Conservation (phyloP, 2,797 vertebrate genomes). For the Falco concolor region DNA sequence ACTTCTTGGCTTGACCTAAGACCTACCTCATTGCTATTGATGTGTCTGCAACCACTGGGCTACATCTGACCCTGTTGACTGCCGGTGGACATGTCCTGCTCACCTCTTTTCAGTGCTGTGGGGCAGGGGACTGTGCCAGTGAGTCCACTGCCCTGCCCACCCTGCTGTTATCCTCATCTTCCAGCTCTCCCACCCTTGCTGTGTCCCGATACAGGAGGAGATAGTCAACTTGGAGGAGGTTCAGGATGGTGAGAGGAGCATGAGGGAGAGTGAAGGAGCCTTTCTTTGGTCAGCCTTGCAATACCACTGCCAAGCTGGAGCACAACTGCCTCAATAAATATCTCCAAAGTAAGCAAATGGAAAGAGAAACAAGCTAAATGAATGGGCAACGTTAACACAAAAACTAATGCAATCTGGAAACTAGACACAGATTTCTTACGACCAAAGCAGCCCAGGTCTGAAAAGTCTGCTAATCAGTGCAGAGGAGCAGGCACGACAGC, state of each 20-base stretch:
- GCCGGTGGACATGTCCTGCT: accelerated
- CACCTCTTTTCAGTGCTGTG: accelerated
- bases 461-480: not conserved
- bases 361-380: not conserved
- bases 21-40: not conserved
- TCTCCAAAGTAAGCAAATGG: not conserved
- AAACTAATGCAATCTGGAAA: not conserved
- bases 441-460: not conserved
- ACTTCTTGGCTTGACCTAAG: constrained; percentile 30
- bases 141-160: not conserved
- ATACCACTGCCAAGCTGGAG: not conserved
- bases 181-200: not conserved
- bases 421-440: not conserved
- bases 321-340: not conserved
- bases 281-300: not conserved
- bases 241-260: not conserved
- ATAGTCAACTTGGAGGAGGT: not conserved
- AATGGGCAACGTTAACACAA: accelerated
- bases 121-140: not conserved
- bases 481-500: not conserved
- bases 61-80: not conserved
- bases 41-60: not conserved
- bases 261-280: not conserved
- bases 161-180: not conserved
- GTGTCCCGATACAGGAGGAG: accelerated